A percentile compares a stretch with the other conserved stretches of the same genome.
Conservation (phyloP, 2,888 invertebrate genomes). For the Tuberolachnus salignus region DNA sequence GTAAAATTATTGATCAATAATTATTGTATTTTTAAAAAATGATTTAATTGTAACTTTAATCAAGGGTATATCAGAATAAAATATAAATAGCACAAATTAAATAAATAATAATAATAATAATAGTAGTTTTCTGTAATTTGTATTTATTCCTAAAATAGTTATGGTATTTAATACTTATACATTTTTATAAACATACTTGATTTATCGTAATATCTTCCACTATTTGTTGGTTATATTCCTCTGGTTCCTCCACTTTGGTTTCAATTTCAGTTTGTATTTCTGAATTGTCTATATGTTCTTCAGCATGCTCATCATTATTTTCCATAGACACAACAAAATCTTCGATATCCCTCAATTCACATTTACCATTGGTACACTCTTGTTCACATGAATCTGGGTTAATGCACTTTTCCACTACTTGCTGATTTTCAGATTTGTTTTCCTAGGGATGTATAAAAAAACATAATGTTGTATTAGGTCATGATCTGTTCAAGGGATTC, state of each 20-base stretch:
- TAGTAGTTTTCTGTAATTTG: no score
- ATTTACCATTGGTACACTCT: conserved; percentile 43
- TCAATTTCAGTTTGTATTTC: conserved; percentile 11
- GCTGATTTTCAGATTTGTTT: background rate
- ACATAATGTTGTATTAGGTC: background rate
- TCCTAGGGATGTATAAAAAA: background rate
- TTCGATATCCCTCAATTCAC: conserved; percentile 50
- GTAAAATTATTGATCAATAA: background rate
- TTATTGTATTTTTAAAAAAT: background rate
- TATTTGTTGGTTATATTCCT: background rate
- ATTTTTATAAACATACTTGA: conserved; percentile 7
- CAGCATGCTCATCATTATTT: background rate
- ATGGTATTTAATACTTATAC: background rate
- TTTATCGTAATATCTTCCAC: conserved; percentile 8
- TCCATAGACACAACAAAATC: conserved; percentile 25
- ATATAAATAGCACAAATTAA: no score
- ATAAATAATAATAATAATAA: no score
- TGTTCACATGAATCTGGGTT: background rate
- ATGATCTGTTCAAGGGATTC: no score
- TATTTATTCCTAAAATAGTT: background rate
- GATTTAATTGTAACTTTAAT: no score
- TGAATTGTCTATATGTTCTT: background rate
- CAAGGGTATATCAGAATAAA: no score
- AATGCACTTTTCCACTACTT: background rate
- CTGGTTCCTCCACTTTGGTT: conserved; percentile 6